Conservation (phyloP, 2,888 invertebrate genomes). For the Choreutis nemorana region DNA sequence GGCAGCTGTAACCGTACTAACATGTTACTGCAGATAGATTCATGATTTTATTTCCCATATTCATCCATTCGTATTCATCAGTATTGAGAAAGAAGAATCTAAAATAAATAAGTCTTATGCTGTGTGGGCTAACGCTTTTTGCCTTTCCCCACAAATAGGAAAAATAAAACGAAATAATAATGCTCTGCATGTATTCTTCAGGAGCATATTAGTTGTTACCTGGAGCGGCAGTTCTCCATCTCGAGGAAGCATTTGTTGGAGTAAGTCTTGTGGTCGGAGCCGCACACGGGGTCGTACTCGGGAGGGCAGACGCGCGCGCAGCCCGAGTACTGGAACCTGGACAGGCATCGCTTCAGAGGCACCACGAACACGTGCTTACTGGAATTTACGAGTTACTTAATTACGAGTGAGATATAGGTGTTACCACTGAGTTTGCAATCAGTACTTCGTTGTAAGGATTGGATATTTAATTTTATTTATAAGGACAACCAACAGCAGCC, state of each 20-base stretch:
- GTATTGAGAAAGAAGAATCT: no score
- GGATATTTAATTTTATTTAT: no score
- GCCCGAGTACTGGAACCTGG: conserved; percentile 85
- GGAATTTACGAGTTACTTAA: no score
- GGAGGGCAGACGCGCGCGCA: conserved; percentile 88
- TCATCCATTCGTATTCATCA: no score
- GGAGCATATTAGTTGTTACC: conserved; percentile 31
- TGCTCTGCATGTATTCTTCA: background rate
- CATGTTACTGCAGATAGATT: no score
- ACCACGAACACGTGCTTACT: conserved; percentile 91
- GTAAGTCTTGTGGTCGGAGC: conserved; percentile 92
- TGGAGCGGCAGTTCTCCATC: conserved; percentile 89
- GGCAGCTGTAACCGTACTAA: no score
- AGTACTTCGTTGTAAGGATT: no score
- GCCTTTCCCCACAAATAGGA: background rate
- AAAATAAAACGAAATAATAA: no score
- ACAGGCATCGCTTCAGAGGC: conserved; percentile 86
- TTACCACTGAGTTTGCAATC: no score
- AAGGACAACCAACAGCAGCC: no score
- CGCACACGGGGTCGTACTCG: conserved; percentile 91
- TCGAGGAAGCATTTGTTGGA: conserved; percentile 92
- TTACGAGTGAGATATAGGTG: background rate
- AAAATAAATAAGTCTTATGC: background rate
- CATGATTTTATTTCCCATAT: no score
- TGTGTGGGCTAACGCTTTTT: no score